Evolutionary conservation across 1,140 invertebrate genomes (phyloP).

Genomic region (Drosophila malerkotliana): DNA sequence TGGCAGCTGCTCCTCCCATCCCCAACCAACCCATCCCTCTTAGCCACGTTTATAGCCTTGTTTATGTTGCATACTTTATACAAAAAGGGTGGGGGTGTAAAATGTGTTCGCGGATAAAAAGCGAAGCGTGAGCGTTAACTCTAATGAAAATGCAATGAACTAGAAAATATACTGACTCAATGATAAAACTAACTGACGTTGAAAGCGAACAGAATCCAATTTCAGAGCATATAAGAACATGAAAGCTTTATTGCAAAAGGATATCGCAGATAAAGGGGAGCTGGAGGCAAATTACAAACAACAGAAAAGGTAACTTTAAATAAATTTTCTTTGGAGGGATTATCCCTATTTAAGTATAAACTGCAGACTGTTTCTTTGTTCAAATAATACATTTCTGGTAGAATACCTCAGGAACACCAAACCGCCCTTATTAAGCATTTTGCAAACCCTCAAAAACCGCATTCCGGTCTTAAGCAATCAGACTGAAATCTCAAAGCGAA

Average conservation of each 20-base stretch:
- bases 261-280: neutral
- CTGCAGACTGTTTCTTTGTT: neutral
- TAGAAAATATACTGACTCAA: conserved; percentile 59
- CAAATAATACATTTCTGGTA: neutral
- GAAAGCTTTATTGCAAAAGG: conserved; percentile 5
- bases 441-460: conserved; percentile 8
- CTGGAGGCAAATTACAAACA: neutral
- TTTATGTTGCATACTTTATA: conserved; percentile 72
- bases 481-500: conserved; percentile 37
- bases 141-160: conserved; percentile 65
- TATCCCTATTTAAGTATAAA: too few relatives aligned
- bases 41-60: conserved; percentile 61
- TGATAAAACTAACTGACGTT: conserved; percentile 62
- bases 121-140: conserved; percentile 37
- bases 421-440: neutral
- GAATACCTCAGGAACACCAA: neutral
- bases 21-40: neutral
- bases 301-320: too few relatives aligned
- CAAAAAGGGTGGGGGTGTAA: neutral
- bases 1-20: neutral
- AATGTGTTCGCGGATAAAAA: conserved; percentile 16
- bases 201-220: conserved; percentile 47
- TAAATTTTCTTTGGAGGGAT: too few relatives aligned
- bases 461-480: conserved; percentile 25
- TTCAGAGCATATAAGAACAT: conserved; percentile 10